Base-by-base conservation (phyloP, 2,797 vertebrate genomes). In the Eutrigla gurnardus region DNA sequence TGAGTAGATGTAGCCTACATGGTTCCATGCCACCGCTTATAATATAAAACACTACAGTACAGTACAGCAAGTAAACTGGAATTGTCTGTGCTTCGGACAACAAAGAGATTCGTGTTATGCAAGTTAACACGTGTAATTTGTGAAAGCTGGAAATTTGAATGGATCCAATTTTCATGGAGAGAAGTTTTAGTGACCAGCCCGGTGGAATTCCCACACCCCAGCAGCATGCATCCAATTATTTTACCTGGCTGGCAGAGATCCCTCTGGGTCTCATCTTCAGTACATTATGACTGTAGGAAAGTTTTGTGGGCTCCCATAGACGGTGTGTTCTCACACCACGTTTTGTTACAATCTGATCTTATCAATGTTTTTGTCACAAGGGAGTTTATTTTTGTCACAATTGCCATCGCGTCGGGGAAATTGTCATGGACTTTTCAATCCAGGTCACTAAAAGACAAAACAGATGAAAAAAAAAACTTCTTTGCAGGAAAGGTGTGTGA, bases 151-250 rank as follows among this genome's bases (percentile, higher is more conserved):
- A 68, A 52, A 58, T 54, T 40, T 64, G 5, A 69, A 33, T 40
- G 7, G 1, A 54, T 25, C 2, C 4, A 7, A 42, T 75, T 18
- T 32, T n/a, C 17, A 15, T 12, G 0, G 0, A 9, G 35, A 2
- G 4, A 52, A 33, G 17, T 39, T 3, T 6, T 25, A 10, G 15
- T 35, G 32, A 15, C 12, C 6, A 49, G 40, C 18, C 50, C 65
- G 15, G 49, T 71, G 78, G 62, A 84, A 66, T 72, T 82, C 32
- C 82, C 60, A 60, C 9, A 3, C 5, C 39, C 10, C 47, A 46
- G 0, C 3, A 1, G 17, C 5, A 43, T 0, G 5, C 6, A 39
- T 52, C 37, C 17, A 52, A 2, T 10, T 3, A 33, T 50, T 53
- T 37, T 3, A 25, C 2, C 10, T 6, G 6, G 18, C 4, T 14